A percentile compares a stretch with the other conserved stretches of the same genome.
Conservation (phyloP, 2,888 invertebrate genomes). For the Xanthorhoe spadicearia region DNA sequence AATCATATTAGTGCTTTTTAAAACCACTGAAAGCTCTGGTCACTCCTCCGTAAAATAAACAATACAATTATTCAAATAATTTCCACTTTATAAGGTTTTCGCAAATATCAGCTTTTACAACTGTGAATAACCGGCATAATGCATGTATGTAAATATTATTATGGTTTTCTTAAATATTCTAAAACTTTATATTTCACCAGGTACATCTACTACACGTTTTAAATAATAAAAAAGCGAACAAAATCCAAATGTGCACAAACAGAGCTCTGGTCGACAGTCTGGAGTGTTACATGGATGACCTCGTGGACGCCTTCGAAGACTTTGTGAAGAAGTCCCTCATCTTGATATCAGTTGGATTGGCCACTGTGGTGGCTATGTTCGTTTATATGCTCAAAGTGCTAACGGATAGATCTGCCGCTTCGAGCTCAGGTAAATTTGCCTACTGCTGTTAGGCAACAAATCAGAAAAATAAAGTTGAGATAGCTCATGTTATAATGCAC, state of each 20-base stretch:
- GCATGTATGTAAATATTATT: too few relatives aligned
- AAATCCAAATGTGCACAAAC: constrained; percentile 58
- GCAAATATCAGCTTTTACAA: too few relatives aligned
- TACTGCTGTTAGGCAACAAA: too few relatives aligned
- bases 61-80: too few relatives aligned
- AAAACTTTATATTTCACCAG: constrained; percentile 52
- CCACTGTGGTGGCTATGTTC: constrained; percentile 52
- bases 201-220: constrained; percentile 76
- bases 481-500: too few relatives aligned
- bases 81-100: too few relatives aligned
- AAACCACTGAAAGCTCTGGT: too few relatives aligned
- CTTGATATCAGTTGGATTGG: constrained; percentile 57
- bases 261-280: constrained; percentile 48
- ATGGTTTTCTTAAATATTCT: too few relatives aligned
- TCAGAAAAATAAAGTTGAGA: too few relatives aligned
- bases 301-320: constrained; percentile 63
- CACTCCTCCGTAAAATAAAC: too few relatives aligned
- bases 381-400: constrained; percentile 21
- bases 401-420: constrained; percentile 2
- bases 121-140: too few relatives aligned
- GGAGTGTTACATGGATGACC: constrained; percentile 64
- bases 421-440: constrained; percentile 14
- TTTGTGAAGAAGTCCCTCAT: constrained; percentile 65
- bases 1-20: too few relatives aligned
- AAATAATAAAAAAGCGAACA: constrained; percentile 39